Percentiles rank a stretch among this genome's conserved stretches.
Evolutionary conservation across 2,888 invertebrate species (phyloP).

Genomic region (Helobdella robusta): DNA sequence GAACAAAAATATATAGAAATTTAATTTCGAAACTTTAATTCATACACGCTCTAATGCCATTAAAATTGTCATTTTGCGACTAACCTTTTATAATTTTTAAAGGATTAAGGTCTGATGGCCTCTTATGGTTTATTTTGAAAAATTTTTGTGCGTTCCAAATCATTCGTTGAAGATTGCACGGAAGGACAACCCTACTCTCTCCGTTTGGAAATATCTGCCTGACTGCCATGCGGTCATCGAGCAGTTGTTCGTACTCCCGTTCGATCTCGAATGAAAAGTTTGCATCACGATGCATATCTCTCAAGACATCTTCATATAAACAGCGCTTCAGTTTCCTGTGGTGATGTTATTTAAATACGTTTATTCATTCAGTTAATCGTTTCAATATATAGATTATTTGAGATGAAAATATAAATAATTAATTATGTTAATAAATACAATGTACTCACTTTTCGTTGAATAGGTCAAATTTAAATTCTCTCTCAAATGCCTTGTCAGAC

Average conservation of each 20-base stretch:
- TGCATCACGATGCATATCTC: conserved; percentile 82
- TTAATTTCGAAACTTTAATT: too few species aligned
- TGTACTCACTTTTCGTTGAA: conserved; percentile 69
- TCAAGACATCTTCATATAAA: conserved; percentile 85
- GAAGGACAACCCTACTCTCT: conserved; percentile 88
- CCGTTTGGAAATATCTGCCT: conserved; percentile 91
- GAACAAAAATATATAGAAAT: too few species aligned
- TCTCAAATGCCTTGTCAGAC: conserved; percentile 87
- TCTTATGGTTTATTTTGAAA: conserved; percentile 89
- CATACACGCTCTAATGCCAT: too few species aligned
- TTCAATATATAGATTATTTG: neutral
- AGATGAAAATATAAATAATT: too few species aligned
- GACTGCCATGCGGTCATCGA: conserved; percentile 73
- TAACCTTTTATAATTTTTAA: conserved; percentile 75
- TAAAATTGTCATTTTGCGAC: too few species aligned
- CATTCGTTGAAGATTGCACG: conserved; percentile 94
- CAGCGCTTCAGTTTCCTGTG: conserved; percentile 66
- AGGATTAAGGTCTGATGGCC: conserved; percentile 86
- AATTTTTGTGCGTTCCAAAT: conserved; percentile 99
- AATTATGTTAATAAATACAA: too few species aligned
- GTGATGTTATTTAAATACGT: too few species aligned
- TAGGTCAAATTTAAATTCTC: conserved; percentile 81
- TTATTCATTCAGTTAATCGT: too few species aligned
- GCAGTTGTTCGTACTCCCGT: conserved; percentile 87
- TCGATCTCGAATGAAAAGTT: conserved; percentile 83